A percentile compares a stretch with the other conserved stretches of the same genome.
These are phyloP conservation scores for Rutpela maculata DNA, from an alignment of 2,888 invertebrate genomes.

Conservation along the genomic window DNA sequence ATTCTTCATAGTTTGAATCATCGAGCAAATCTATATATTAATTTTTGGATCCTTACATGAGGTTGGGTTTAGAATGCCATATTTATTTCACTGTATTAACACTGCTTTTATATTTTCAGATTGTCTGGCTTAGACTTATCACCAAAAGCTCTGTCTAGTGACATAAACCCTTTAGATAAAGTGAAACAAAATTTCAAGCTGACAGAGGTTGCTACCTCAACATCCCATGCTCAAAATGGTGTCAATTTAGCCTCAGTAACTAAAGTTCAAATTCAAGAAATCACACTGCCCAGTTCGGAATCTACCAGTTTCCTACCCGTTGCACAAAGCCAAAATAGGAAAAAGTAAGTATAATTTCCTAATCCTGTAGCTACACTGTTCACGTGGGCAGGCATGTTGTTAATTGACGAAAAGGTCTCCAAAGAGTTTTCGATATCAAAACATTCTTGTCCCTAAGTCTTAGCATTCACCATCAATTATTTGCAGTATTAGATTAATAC, in stretches of 20 bases:
- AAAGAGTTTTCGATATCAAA: no score
- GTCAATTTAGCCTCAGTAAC: constrained; percentile 57
- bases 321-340: constrained; percentile 62
- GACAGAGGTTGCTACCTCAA: constrained; percentile 57
- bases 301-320: constrained; percentile 65
- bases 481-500: no score
- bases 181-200: constrained; percentile 68
- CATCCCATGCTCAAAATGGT: constrained; percentile 64
- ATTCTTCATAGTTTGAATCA: no score
- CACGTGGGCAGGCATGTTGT: background rate
- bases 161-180: constrained; percentile 67
- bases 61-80: no score
- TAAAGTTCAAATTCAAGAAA: constrained; percentile 64
- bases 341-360: constrained; percentile 66
- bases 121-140: constrained; percentile 69
- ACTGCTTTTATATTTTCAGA: constrained; percentile 57
- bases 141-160: constrained; percentile 64
- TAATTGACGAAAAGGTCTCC: no score
- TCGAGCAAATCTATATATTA: no score
- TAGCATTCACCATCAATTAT: no score
- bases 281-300: constrained; percentile 66
- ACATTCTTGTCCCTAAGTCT: no score
- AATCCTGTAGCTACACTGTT: background rate
- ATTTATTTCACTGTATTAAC: background rate
- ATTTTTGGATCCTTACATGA: no score